Evolutionary conservation across 1,140 invertebrate genomes (phyloP), one percentile per base, ranked within the genome.

Genomic region (Goniozus legneri): DNA sequence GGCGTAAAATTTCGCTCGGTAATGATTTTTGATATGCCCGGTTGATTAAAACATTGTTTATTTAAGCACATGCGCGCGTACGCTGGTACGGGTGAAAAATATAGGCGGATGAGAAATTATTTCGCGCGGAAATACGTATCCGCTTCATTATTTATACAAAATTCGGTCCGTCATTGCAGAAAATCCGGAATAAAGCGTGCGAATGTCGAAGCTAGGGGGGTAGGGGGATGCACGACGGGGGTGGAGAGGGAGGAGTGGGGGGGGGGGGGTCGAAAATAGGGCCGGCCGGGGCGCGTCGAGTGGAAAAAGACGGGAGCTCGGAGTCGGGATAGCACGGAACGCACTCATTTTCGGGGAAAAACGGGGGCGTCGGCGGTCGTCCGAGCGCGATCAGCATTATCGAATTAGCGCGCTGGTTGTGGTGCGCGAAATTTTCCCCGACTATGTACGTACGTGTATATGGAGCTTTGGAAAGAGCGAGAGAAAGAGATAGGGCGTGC

Each of bases 351-450:
- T 27, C 24, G 10, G 10, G 4, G 24, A 60, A 59, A 63, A 60
- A 63, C 53, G 56, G 55, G 54, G 52, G 56, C 56, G 56, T 45
- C 24, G 24, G 24, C 52, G 56, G 62, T 58, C 58, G 61, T 60
- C 60, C 4, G 62, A 70, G 62, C 63, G 64, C 62, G 65, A 65
- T 69, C 67, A 67, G 65, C 62, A 65, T 70, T 71, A 71, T 69
- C 66, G 66, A 70, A 70, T 70, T 70, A 70, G 64, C 65, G 66
- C 57, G 51, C 44, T 44, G 48, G 56, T 58, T 45, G 49, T 58
- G 67, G 60, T 63, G 56, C 62, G 63, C 61, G 65, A 70, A 72
- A 68, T 67, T 69, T 67, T 60, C 55, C 52, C 44, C 16, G n/a
- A 14, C 4, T 16, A 7, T 13, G 33, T 16, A 13, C 33, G 33